Evolutionary conservation across 2,113 vertebrate genomes (phyloP).

Genomic region (Ptychochromis oligacanthus): DNA sequence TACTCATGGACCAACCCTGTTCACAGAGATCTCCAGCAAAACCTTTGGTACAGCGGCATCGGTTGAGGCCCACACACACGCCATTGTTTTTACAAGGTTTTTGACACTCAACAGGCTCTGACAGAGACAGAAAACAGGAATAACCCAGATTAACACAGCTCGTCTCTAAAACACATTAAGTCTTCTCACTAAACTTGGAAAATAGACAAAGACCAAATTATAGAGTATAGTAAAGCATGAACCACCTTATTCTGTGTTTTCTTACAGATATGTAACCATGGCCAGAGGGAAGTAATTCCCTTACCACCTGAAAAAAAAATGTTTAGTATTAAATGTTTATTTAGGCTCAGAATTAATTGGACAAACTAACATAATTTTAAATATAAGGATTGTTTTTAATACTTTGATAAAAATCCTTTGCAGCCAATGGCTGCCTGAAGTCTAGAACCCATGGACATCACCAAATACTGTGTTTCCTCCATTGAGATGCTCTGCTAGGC

Average conservation of each 20-base stretch:
- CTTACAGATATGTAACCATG: background rate
- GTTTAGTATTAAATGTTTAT: background rate
- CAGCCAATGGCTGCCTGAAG: no score
- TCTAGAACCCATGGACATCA: no score
- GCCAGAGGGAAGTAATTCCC: background rate
- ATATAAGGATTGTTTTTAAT: no score
- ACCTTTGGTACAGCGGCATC: conserved; percentile 77
- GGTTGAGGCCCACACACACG: conserved; percentile 79
- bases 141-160: background rate
- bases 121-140: background rate
- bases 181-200: background rate
- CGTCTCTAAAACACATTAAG: background rate
- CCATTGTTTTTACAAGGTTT: conserved; percentile 76
- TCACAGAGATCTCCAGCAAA: conserved; percentile 79
- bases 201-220: background rate
- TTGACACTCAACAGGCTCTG: conserved; percentile 79
- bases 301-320: background rate
- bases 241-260: background rate
- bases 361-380: no score
- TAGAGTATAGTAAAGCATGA: background rate
- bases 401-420: no score
- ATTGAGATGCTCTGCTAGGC: no score
- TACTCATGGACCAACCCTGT: conserved; percentile 67
- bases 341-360: no score
- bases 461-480: no score